A percentile compares a stretch with the other conserved stretches of the same genome.
phyloP scores from a whole-genome alignment of 2,797 vertebrate genomes.

The Micropoecilia bifurca region DNA sequence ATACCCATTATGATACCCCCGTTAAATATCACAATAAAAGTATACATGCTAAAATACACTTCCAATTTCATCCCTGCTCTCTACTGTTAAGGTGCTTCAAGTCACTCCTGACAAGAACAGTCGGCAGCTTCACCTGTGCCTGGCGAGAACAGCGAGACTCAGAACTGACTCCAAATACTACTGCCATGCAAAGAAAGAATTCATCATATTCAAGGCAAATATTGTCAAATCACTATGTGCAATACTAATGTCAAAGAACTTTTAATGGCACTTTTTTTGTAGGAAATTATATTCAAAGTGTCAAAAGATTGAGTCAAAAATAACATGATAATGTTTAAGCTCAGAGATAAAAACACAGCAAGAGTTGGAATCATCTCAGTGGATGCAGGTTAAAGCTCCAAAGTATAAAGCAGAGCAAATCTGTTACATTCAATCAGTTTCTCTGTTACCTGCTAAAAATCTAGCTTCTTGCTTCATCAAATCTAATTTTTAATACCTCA shows the following conservation, averaged over 20 bases:
- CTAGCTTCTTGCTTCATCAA: background rate
- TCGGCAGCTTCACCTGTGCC: background rate
- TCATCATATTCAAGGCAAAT: background rate
- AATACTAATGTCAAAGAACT: background rate
- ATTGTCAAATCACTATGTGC: background rate
- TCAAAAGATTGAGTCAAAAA: background rate
- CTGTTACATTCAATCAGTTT: background rate
- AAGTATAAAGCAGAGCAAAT: background rate
- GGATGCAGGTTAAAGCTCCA: background rate
- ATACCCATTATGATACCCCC: background rate
- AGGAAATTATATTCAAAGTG: background rate
- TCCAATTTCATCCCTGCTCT: background rate
- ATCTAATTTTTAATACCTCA: background rate
- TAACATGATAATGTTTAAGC: background rate
- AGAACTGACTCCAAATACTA: background rate
- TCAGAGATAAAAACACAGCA: background rate
- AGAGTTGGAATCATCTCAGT: background rate
- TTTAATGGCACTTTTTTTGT: background rate
- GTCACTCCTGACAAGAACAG: background rate
- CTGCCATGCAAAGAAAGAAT: background rate
- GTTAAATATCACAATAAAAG: background rate
- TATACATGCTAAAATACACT: background rate
- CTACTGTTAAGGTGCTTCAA: background rate
- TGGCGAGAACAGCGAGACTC: background rate
- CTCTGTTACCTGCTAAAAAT: background rate